Conservation (phyloP, 92 coral and sea anemone species). For the Pocillopora meandrina region DNA sequence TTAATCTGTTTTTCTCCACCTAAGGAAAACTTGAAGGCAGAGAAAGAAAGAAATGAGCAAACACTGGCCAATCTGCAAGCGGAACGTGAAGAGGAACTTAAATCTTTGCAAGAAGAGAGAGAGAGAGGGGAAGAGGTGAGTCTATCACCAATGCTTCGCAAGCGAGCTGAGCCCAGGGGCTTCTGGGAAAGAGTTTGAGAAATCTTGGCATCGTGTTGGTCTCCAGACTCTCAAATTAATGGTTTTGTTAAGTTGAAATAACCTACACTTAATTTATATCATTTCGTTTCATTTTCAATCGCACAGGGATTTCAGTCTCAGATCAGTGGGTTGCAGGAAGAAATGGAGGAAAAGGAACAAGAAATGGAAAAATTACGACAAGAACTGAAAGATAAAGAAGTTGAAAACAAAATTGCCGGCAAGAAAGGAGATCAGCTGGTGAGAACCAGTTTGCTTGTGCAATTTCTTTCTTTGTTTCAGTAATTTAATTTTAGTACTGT, state of each 20-base stretch:
- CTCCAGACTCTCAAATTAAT: too few relatives aligned
- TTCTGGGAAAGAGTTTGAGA: neutral
- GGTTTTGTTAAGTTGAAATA: neutral
- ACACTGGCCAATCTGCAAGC: conserved; percentile 56
- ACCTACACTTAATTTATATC: neutral
- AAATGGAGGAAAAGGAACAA: conserved; percentile 57
- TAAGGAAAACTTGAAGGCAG: conserved; percentile 68
- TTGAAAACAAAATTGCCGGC: conserved; percentile 91
- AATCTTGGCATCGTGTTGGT: neutral
- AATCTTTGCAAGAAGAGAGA: conserved; percentile 50
- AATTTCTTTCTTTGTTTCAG: too few relatives aligned
- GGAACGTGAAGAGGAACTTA: conserved; percentile 69
- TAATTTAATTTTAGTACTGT: neutral
- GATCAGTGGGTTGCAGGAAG: conserved; percentile 47
- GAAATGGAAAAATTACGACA: conserved; percentile 70
- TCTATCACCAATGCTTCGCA: neutral
- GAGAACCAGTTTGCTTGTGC: neutral
- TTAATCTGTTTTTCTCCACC: neutral
- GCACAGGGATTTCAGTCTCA: conserved; percentile 52
- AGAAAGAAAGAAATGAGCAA: conserved; percentile 72
- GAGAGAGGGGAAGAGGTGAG: conserved; percentile 43
- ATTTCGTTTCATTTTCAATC: neutral
- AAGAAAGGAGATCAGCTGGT: conserved; percentile 99
- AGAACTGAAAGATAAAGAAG: conserved; percentile 94
- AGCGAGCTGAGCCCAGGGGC: neutral